Percentiles rank a stretch among this genome's conserved stretches.
Evolutionary conservation across 2,888 invertebrate genomes (phyloP).

Genomic region (Ypsolopha sequella): DNA sequence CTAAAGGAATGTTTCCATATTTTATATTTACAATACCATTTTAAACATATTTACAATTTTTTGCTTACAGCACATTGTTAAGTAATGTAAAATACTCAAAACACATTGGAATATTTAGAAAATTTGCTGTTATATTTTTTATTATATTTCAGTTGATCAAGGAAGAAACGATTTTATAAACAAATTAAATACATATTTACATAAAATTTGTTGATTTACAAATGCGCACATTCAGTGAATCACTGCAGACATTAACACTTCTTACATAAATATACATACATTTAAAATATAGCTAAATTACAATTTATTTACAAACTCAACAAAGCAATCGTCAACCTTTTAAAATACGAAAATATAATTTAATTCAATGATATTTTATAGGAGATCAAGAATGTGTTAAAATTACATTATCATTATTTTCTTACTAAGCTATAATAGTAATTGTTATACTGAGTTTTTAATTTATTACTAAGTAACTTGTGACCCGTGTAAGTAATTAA

Average conservation of each 20-base stretch:
- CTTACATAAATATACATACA: slow-evolving; percentile 23
- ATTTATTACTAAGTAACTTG: neutral
- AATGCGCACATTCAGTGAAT: no score
- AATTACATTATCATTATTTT: no score
- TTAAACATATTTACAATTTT: slow-evolving; percentile 6
- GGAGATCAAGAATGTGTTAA: slow-evolving; percentile 48
- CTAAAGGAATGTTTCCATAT: slow-evolving; percentile 45
- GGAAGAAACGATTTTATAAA: no score
- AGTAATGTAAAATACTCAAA: slow-evolving; percentile 12
- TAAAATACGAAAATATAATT: slow-evolving; percentile 61
- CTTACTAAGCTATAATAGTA: slow-evolving; percentile 23
- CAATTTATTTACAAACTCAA: slow-evolving; percentile 39
- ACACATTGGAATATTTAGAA: neutral
- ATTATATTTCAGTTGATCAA: no score
- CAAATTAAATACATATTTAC: no score
- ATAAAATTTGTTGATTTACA: no score
- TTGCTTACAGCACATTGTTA: slow-evolving; percentile 9
- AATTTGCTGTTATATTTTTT: no score
- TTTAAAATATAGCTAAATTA: neutral
- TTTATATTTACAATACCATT: slow-evolving; percentile 32
- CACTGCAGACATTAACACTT: neutral
- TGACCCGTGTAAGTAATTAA: neutral
- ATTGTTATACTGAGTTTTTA: slow-evolving; percentile 7
- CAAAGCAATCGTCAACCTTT: slow-evolving; percentile 35
- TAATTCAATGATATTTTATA: slow-evolving; percentile 25